These are phyloP conservation scores for Sminthurides bifidus DNA, from an alignment of 1,140 invertebrate genomes.

Conservation along the genomic window DNA sequence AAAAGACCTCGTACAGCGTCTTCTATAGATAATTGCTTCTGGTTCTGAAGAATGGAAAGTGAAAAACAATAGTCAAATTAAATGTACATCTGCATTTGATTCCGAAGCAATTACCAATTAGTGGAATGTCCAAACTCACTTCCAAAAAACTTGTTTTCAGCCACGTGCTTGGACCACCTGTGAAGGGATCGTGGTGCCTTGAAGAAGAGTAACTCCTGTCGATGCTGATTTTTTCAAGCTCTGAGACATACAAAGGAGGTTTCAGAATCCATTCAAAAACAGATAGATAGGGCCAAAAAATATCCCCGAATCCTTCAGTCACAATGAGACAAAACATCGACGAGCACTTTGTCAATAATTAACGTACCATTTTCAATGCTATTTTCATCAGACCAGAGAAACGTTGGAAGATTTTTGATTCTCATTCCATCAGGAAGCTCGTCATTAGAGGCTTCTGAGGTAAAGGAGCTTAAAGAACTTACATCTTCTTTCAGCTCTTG, in stretches of 20 bases:
- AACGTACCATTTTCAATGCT: constrained; percentile 5
- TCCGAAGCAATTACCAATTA: not conserved
- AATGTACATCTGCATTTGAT: not conserved
- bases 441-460: constrained; percentile 27
- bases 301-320: not conserved
- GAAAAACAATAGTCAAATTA: not conserved
- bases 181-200: constrained; percentile 39
- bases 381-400: constrained; percentile 13
- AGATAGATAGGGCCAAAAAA: not conserved
- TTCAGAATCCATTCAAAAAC: not conserved
- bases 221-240: not conserved
- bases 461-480: constrained; percentile 21
- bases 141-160: too few relatives aligned
- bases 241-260: not conserved
- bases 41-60: constrained; percentile 8
- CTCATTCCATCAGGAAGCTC: constrained; percentile 9
- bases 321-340: not conserved
- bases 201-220: constrained; percentile 31
- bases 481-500: constrained; percentile 22
- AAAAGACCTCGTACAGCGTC: too few relatives aligned
- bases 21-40: constrained; percentile 42
- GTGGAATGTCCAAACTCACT: not conserved
- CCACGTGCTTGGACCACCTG: too few relatives aligned
- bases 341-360: not conserved
- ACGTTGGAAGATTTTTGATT: constrained; percentile 13